Base-by-base conservation (phyloP, 2,888 invertebrate genomes). In the Cacoxenus indagator region DNA sequence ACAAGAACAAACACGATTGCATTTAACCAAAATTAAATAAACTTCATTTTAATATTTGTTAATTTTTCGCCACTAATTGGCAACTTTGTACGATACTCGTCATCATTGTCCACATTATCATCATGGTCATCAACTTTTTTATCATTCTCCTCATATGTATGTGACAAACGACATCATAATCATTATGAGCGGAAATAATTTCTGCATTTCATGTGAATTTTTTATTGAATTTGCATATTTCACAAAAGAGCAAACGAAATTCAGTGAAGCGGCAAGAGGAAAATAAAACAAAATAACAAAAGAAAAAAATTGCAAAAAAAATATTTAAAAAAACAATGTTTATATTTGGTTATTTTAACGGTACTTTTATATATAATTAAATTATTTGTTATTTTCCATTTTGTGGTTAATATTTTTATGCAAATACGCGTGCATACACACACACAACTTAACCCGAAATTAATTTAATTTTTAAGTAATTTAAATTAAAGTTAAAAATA, bases 391-490 rank as follows among this genome's bases (percentile, higher is more conserved):
- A 62, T 62, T 62, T 62, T 62, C 45, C 61, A 62, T 62, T 62
- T 43, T 62, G 61, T 29, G 61, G 61, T 62, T 62, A 62, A 62
- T 51, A 51, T 62, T 62, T 62, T 55, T 55, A 26, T 55, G 27
- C 27, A 8, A 17, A 31, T 6, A 62, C 43, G 24, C 43, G 22
- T n/a, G 45, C 31, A 29, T 14, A 51, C 24, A 43, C 11, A 43
- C 45, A 3, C 11, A n/a, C 11, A 11, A 43, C 45, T 11, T 51
- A 9, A 51, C 51, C 22, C 22, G 45, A 37, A 62, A 62, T 62
- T 62, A 62, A 62, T 62, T 62, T 62, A 62, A 62, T 62, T 62
- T 62, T 62, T 62, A 62, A 62, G 61, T 62, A 62, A 62, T 62
- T 62, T 62, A 62, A 62, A 62, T 43, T 62, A 24, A 62, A 62